Conservation (phyloP, 2,113 vertebrate species). For the Podarcis cretensis region DNA sequence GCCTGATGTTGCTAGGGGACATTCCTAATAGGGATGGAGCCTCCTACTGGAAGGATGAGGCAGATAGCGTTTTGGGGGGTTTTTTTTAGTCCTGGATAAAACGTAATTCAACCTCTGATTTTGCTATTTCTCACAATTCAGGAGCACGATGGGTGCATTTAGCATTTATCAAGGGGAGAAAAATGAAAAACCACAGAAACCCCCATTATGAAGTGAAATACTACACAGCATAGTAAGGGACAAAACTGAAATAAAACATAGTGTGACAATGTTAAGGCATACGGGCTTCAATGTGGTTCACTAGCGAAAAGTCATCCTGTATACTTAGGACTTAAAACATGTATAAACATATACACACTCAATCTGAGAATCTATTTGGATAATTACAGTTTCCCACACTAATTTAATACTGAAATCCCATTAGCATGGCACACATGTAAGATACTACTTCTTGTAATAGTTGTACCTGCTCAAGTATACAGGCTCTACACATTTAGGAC, state of each 20-base stretch:
- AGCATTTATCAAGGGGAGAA: not conserved
- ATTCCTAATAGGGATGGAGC: too few relatives aligned
- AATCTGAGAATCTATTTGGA: not conserved
- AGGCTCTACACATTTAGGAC: too few relatives aligned
- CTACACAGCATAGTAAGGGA: not conserved
- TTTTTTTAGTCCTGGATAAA: not conserved
- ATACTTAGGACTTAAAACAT: too few relatives aligned
- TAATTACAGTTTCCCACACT: not conserved
- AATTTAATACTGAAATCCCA: too few relatives aligned
- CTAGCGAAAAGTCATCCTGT: not conserved
- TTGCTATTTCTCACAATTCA: not conserved
- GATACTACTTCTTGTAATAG: too few relatives aligned
- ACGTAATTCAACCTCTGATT: not conserved
- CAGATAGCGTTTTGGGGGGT: too few relatives aligned
- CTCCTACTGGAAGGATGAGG: too few relatives aligned
- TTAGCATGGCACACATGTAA: too few relatives aligned
- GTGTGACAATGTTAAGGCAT: not conserved
- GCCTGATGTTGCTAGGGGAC: too few relatives aligned
- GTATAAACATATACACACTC: not conserved
- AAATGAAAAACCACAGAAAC: not conserved
- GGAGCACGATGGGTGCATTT: not conserved
- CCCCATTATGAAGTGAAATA: not conserved
- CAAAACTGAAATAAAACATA: not conserved
- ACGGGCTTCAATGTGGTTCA: not conserved
- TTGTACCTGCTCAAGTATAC: too few relatives aligned